Conservation (phyloP, 2,113 vertebrate genomes). For the Ictidomys tridecemlineatus region DNA sequence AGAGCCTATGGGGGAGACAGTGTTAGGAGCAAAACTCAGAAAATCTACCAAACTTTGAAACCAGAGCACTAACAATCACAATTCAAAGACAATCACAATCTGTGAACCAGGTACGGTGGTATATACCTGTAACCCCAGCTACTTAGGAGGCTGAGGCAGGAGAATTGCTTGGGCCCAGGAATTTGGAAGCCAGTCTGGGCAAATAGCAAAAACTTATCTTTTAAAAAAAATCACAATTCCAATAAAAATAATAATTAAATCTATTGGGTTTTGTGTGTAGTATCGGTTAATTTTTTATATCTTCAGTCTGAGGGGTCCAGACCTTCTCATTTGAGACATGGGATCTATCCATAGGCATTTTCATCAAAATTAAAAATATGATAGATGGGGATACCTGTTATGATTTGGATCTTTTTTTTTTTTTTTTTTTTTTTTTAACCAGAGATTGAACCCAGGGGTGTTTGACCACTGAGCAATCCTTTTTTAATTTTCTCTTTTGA, state of each 20-base stretch:
- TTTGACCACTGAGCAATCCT: too few species aligned
- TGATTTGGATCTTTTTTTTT: too few species aligned
- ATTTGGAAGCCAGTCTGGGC: neutral
- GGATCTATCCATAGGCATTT: neutral
- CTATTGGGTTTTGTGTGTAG: neutral
- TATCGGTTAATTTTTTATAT: neutral
- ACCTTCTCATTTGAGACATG: neutral
- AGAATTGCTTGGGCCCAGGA: neutral
- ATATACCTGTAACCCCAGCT: neutral
- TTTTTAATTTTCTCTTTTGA: too few species aligned
- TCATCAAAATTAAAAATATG: neutral
- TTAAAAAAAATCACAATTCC: neutral
- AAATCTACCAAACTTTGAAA: neutral
- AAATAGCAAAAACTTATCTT: neutral
- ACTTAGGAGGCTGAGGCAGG: neutral
- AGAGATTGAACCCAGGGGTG: too few species aligned
- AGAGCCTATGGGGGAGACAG: neutral
- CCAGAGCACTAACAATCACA: neutral
- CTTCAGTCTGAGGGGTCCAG: neutral
- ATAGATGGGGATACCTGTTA: neutral
- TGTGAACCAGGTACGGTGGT: too few species aligned
- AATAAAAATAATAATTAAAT: neutral
- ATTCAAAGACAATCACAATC: neutral
- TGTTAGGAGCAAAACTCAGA: neutral
- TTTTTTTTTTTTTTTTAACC: too few species aligned